Conservation (phyloP, 2,113 vertebrate species). For the Larimichthys polyactis region DNA sequence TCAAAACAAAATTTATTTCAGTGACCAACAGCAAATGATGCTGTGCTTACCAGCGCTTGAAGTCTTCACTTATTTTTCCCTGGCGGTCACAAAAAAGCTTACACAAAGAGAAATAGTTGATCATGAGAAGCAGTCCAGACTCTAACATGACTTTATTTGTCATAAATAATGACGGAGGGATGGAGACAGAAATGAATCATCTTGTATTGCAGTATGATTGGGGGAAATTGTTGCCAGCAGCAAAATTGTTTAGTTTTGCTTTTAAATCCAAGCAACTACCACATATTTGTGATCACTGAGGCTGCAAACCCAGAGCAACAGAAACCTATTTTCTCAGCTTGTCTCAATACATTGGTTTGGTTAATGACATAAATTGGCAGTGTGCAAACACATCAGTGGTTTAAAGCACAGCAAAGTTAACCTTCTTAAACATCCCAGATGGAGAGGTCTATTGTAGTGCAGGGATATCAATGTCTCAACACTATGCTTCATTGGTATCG, state of each 20-base stretch:
- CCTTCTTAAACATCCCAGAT: not conserved
- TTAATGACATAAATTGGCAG: not conserved
- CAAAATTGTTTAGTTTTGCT: not conserved
- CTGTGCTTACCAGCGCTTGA: conserved; percentile 2
- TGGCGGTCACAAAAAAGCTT: conserved; percentile 2
- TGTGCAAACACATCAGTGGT: not conserved
- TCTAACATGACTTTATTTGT: not conserved
- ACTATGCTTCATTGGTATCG: not conserved
- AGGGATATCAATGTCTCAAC: not conserved
- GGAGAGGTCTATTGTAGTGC: not conserved
- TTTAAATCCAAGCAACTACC: not conserved
- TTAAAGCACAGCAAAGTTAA: not conserved
- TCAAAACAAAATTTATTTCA: conserved; percentile 29
- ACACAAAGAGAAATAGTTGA: not conserved
- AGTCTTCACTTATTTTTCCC: conserved; percentile 13
- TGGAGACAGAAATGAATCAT: not conserved
- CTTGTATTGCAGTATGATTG: not conserved
- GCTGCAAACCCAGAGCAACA: not conserved
- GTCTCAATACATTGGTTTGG: not conserved
- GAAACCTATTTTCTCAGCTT: not conserved
- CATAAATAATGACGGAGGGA: not conserved
- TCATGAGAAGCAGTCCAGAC: conserved; percentile 1
- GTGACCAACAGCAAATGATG: conserved; percentile 2
- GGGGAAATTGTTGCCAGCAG: not conserved
- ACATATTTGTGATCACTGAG: not conserved